Base-by-base conservation (phyloP, 1,140 invertebrate species). In the Glossosoma conforme region DNA sequence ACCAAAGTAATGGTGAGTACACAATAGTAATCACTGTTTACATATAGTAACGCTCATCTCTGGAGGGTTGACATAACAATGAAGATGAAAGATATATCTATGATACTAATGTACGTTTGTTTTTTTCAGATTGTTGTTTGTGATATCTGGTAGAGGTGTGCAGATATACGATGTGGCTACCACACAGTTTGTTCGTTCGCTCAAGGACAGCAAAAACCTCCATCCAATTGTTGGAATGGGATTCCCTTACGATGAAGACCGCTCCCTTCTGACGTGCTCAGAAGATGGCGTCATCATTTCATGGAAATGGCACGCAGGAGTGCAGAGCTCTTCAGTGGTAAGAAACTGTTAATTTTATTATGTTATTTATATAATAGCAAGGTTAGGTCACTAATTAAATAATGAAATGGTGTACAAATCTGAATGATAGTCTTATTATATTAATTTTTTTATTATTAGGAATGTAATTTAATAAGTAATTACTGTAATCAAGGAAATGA, bases 281-380 rank as follows among this genome's bases (percentile, higher is more conserved):
- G 62, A 67, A 17, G 50, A 51, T 9, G 72, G 71, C 4, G 50
- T 54, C 37, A 56, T 75, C 40, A 68, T 64, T 4, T 64, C 61
- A 41, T 75, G 70, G 70, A 73, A 68, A 13, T 75, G 67, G 67
- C 67, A 69, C 33, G 69, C 65, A 54, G 69, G 66, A 20, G 66
- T 64, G 42, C 67, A 72, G 10, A 65, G 69, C 9, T 61, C 66
- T 41, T 66, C 72, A 63, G 62, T 54, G 55, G 72, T 74, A 60
- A 65, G 60, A 22, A 9, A 22, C 3, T 28, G 37, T 15, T 8
- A 37, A 13, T 37, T n/a, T n/a, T n/a, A n/a, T n/a, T n/a, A n/a
- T n/a, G n/a, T n/a, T n/a, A n/a, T n/a, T n/a, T n/a, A n/a, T n/a
- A n/a, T n/a, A n/a, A n/a, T n/a, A n/a, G n/a, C n/a, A n/a, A n/a